Percentiles rank a stretch among this genome's conserved stretches.
Evolutionary conservation across 2,113 vertebrate genomes (phyloP).

Genomic region (Actenoides hombroni): DNA sequence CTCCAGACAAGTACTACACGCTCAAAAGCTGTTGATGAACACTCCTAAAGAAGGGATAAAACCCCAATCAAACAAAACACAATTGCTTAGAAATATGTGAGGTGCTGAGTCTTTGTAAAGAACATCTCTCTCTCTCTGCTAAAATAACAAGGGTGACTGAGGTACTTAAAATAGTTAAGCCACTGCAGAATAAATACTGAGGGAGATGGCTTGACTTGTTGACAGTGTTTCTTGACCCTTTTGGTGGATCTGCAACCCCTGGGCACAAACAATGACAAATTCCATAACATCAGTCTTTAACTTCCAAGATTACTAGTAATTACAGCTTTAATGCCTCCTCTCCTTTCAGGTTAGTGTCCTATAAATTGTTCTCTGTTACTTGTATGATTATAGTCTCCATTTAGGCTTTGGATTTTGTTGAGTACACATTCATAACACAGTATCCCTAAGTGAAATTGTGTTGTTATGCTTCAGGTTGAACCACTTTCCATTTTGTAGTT

Average conservation of each 20-base stretch:
- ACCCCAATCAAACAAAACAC: neutral
- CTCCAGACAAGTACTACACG: neutral
- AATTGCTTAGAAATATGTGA: neutral
- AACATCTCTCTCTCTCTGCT: neutral
- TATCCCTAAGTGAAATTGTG: neutral
- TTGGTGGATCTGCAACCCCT: too few relatives aligned
- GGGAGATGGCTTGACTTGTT: neutral
- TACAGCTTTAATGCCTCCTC: neutral
- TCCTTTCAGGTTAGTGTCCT: neutral
- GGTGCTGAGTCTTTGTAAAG: neutral
- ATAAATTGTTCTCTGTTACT: neutral
- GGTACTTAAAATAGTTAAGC: neutral
- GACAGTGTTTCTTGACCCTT: neutral
- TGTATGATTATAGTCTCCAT: neutral
- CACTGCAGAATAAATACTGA: neutral
- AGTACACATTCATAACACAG: neutral
- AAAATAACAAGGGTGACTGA: neutral
- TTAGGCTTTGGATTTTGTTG: neutral
- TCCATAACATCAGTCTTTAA: neutral
- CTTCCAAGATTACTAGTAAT: neutral
- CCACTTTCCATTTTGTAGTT: neutral
- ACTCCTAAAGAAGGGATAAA: accelerated
- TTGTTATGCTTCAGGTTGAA: neutral
- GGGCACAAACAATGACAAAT: too few relatives aligned
- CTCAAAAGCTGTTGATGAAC: neutral